A percentile compares a stretch with the other conserved stretches of the same genome.
Evolutionary conservation across 2,113 vertebrate genomes (phyloP).

Genomic region (Alouatta palliata): DNA sequence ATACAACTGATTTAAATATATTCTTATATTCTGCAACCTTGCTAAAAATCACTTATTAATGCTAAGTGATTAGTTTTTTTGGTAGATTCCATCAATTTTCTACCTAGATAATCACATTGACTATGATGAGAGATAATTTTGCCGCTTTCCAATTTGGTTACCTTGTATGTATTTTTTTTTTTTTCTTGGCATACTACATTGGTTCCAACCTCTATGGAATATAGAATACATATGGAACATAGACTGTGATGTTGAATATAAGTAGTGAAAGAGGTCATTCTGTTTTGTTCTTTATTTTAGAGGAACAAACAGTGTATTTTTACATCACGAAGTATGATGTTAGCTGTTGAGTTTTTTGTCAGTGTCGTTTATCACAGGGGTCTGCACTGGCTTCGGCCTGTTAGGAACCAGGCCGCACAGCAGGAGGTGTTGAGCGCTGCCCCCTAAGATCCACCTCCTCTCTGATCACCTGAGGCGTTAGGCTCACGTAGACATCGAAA

Average conservation of each 20-base stretch:
- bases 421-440: no score
- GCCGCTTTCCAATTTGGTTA: neutral
- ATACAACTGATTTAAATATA: neutral
- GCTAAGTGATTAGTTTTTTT: neutral
- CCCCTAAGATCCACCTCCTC: no score
- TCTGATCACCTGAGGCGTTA: no score
- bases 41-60: neutral
- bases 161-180: neutral
- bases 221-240: neutral
- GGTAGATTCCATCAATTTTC: neutral
- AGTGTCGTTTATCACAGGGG: neutral
- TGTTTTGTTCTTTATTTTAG: neutral
- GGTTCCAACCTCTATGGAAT: neutral
- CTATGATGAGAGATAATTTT: neutral
- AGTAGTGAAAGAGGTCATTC: neutral
- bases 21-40: neutral
- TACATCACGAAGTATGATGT: neutral
- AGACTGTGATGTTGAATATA: neutral
- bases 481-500: no score
- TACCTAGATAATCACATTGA: neutral
- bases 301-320: neutral
- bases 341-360: neutral
- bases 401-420: no score
- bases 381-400: no score
- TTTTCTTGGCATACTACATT: neutral